These are phyloP conservation scores for Volucella inanis DNA, from an alignment of 2,888 invertebrate genomes.

Conservation along the genomic window DNA sequence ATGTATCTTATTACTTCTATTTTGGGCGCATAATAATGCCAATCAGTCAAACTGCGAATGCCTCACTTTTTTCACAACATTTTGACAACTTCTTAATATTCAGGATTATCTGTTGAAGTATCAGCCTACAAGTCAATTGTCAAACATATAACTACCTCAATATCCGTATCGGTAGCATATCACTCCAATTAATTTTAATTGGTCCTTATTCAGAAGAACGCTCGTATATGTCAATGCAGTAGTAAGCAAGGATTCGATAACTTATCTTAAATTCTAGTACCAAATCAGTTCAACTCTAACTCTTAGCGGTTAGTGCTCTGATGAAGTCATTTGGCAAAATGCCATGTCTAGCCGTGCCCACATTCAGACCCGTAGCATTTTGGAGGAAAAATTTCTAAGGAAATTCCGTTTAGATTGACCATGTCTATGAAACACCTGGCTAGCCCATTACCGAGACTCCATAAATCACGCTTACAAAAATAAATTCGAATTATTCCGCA, in stretches of 20 bases:
- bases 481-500: conserved; percentile 52
- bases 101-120: background rate
- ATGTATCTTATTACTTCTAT: no score
- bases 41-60: no score
- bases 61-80: background rate
- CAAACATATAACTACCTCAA: background rate
- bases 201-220: conserved; percentile 53
- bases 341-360: conserved; percentile 40
- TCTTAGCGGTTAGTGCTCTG: background rate
- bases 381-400: conserved; percentile 46
- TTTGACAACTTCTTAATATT: background rate
- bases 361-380: conserved; percentile 31
- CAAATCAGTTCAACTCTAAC: conserved; percentile 7
- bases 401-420: conserved; percentile 51
- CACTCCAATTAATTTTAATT: conserved; percentile 71
- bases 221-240: conserved; percentile 26
- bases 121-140: conserved; percentile 20
- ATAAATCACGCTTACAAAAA: conserved; percentile 65
- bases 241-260: conserved; percentile 67
- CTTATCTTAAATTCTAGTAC: conserved; percentile 19
- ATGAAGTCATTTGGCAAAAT: conserved; percentile 64
- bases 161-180: background rate
- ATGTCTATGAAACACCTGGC: conserved; percentile 63
- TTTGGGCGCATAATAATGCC: no score
- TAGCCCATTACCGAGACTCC: conserved; percentile 56